A percentile compares a stretch with the other conserved stretches of the same genome.
Evolutionary conservation across 2,797 vertebrate genomes (phyloP).

Genomic region (Diplodus sargus): DNA sequence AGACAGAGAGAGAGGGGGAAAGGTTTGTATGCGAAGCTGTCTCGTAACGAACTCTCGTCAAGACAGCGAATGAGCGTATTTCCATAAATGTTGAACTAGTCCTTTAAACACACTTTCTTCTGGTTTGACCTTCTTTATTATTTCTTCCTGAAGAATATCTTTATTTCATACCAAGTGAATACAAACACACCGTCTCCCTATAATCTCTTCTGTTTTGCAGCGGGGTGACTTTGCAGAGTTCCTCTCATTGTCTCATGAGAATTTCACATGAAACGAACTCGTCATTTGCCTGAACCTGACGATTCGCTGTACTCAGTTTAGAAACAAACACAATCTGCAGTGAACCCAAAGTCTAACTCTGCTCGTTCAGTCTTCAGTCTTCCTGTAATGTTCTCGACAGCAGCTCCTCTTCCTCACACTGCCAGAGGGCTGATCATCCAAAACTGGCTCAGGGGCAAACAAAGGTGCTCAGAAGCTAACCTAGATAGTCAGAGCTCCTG

Average conservation of each 20-base stretch:
- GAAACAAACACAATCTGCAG: not conserved
- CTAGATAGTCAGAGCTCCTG: not conserved
- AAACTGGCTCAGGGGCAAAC: not conserved
- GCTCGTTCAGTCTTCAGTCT: not conserved
- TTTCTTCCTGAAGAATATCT: constrained; percentile 5
- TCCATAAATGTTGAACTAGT: not conserved
- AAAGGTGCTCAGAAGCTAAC: constrained; percentile 17
- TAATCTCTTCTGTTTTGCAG: constrained; percentile 25
- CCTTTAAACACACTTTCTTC: not conserved
- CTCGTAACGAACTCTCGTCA: not conserved
- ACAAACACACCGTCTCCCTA: constrained; percentile 18
- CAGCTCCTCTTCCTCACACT: constrained; percentile 10
- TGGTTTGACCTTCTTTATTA: not conserved
- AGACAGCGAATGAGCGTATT: not conserved
- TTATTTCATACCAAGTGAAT: not conserved
- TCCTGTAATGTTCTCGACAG: constrained; percentile 11
- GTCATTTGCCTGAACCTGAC: constrained; percentile 21
- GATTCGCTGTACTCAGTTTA: not conserved
- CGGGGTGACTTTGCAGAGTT: not conserved
- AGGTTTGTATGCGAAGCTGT: not conserved
- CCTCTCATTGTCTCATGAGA: constrained; percentile 29
- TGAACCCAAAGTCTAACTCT: constrained; percentile 1
- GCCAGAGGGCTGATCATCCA: constrained; percentile 16
- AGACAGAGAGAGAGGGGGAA: not conserved
- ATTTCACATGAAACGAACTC: constrained; percentile 32